A percentile compares a stretch with the other conserved stretches of the same genome.
Conservation (phyloP, 1,140 invertebrate species). For the Papilio polyxenes region DNA sequence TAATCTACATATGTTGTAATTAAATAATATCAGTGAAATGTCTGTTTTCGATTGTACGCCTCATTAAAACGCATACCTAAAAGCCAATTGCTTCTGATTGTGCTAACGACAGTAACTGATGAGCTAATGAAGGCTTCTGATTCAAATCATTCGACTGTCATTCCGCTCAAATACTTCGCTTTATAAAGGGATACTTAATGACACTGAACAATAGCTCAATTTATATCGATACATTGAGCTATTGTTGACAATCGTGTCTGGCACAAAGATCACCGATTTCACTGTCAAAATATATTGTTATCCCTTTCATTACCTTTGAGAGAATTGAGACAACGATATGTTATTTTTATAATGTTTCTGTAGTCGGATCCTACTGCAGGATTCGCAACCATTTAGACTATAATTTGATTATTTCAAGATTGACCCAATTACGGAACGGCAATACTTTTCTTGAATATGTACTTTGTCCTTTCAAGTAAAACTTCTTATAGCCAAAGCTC, state of each 20-base stretch:
- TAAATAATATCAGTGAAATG: background rate
- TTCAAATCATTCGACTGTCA: conserved; percentile 21
- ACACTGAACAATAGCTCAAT: background rate
- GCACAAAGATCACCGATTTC: background rate
- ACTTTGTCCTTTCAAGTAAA: no score
- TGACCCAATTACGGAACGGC: no score
- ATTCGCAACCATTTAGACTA: no score
- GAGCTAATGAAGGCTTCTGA: conserved; percentile 10
- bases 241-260: no score
- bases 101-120: conserved; percentile 9
- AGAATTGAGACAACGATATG: background rate
- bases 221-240: no score
- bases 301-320: background rate
- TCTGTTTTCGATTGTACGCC: background rate
- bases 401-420: no score
- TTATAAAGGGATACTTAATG: background rate
- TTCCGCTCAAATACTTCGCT: background rate
- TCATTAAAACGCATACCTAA: background rate
- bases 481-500: no score
- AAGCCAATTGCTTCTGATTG: background rate
- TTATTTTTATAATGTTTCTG: no score
- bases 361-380: no score
- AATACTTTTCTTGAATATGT: no score
- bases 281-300: background rate
- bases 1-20: no score